Evolutionary conservation across 2,113 vertebrate genomes (phyloP).

Genomic region (Eublepharis macularius): DNA sequence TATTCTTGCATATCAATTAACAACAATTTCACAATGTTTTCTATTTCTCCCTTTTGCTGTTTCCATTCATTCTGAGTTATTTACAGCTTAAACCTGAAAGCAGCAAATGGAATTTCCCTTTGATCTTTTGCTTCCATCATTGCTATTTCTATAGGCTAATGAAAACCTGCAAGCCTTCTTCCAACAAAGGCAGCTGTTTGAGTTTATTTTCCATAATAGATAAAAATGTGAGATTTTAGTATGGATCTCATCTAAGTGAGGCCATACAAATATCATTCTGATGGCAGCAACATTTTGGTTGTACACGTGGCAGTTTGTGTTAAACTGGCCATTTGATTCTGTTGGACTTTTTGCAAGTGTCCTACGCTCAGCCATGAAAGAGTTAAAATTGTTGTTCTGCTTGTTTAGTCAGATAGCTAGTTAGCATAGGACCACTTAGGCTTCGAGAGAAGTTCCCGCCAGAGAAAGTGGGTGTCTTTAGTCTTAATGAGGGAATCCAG

Average conservation of each 20-base stretch:
- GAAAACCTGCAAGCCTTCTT: slow-evolving; percentile 59
- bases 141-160: slow-evolving; percentile 36
- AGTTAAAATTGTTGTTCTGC: too few species aligned
- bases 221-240: slow-evolving; percentile 30
- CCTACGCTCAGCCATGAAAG: too few species aligned
- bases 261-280: neutral
- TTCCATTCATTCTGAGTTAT: neutral
- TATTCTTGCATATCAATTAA: neutral
- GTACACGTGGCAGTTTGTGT: neutral
- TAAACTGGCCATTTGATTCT: too few species aligned
- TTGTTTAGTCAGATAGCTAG: too few species aligned
- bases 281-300: neutral
- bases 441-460: too few species aligned
- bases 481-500: too few species aligned
- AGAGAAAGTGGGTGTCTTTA: too few species aligned
- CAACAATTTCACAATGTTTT: neutral
- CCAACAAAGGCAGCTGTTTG: slow-evolving; percentile 25
- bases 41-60: neutral
- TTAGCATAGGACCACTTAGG: too few species aligned
- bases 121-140: slow-evolving; percentile 44
- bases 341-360: too few species aligned
- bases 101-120: slow-evolving; percentile 53
- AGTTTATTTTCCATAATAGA: slow-evolving; percentile 58
- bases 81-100: neutral
- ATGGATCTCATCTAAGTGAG: neutral